Conservation (phyloP, 1,140 invertebrate species). For the Solenopsis fugax region DNA sequence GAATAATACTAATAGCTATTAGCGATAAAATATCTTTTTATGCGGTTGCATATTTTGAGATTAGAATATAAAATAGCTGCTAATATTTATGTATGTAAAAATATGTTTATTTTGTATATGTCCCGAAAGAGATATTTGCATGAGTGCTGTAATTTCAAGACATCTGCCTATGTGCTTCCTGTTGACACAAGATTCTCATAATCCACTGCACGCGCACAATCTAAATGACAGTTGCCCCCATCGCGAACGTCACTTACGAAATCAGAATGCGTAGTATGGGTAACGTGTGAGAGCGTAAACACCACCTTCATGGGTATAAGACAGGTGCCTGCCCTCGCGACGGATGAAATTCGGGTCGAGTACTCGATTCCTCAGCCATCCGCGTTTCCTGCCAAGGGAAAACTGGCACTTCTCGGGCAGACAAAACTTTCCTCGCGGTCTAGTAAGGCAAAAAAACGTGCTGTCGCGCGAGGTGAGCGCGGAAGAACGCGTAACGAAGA, state of each 20-base stretch:
- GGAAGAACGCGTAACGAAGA: slow-evolving; percentile 6
- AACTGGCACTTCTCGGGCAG: slow-evolving; percentile 47
- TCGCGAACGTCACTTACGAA: slow-evolving; percentile 61
- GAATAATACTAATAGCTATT: neutral
- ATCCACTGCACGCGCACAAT: slow-evolving; percentile 39
- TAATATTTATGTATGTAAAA: neutral
- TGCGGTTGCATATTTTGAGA: neutral
- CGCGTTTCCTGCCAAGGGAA: slow-evolving; percentile 58
- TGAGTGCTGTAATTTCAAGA: neutral
- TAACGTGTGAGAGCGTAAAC: slow-evolving; percentile 53
- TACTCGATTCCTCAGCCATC: slow-evolving; percentile 63
- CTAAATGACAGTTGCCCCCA: slow-evolving; percentile 42
- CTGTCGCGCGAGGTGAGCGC: slow-evolving; percentile 20
- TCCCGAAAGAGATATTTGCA: neutral
- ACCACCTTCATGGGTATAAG: slow-evolving; percentile 21
- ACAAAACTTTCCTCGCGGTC: slow-evolving; percentile 55
- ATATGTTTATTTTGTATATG: neutral
- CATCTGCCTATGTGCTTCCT: slow-evolving; percentile 15
- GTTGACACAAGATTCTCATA: slow-evolving; percentile 44
- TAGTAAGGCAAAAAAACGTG: slow-evolving; percentile 15
- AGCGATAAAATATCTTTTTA: neutral
- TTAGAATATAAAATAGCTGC: neutral
- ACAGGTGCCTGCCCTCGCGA: slow-evolving; percentile 61
- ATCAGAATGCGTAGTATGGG: slow-evolving; percentile 57
- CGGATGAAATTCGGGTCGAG: slow-evolving; percentile 70